Conservation (phyloP, 2,113 vertebrate genomes). For the Erythrocercus mccallii region DNA sequence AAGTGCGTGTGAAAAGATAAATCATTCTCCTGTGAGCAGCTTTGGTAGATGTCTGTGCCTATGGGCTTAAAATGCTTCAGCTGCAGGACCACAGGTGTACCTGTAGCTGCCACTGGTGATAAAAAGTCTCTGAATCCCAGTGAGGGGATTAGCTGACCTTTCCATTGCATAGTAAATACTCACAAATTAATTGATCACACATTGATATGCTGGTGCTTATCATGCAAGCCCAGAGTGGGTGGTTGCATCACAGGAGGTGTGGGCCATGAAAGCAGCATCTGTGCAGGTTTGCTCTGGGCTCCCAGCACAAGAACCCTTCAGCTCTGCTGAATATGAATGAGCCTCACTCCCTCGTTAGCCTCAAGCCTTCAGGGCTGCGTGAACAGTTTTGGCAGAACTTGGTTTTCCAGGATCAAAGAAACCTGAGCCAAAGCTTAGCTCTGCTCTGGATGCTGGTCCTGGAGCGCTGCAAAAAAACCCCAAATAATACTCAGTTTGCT, state of each 20-base stretch:
- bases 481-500: background rate
- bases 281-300: background rate
- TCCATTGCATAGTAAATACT: background rate
- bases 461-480: background rate
- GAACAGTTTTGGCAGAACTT: background rate
- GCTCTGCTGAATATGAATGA: background rate
- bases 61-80: background rate
- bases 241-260: background rate
- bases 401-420: background rate
- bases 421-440: background rate
- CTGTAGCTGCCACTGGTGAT: background rate
- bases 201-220: background rate
- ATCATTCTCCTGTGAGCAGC: background rate
- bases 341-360: background rate
- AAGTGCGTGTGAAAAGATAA: slow-evolving; percentile 9
- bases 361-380: background rate
- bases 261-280: background rate
- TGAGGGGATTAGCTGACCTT: background rate
- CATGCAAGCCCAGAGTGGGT: background rate
- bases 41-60: background rate
- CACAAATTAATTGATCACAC: background rate
- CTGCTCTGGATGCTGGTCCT: background rate
- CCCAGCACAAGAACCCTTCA: background rate
- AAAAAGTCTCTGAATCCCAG: background rate
- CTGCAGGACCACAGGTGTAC: background rate